A percentile compares a stretch with the other conserved stretches of the same genome.
phyloP scores from a whole-genome alignment of 2,113 vertebrate species.

The Microcebus lehilahytsara region DNA sequence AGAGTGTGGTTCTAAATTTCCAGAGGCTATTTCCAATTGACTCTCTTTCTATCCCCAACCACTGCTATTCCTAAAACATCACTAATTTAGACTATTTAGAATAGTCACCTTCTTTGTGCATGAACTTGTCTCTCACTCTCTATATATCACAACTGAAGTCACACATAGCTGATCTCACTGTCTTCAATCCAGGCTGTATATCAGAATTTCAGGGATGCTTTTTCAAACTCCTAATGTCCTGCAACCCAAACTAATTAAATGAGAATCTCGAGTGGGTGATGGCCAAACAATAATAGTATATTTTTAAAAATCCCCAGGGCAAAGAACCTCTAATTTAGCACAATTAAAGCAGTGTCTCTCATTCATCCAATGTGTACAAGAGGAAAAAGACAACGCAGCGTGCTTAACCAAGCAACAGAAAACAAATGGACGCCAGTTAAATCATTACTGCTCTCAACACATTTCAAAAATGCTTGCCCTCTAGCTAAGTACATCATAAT shows the following conservation, averaged over 20 bases:
- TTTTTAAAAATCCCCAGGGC: not conserved
- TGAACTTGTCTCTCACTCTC: not conserved
- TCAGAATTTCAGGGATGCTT: not conserved
- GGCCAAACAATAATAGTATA: not conserved
- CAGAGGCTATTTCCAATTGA: not conserved
- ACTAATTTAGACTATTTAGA: not conserved
- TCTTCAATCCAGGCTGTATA: not conserved
- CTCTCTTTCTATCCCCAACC: not conserved
- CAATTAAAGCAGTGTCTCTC: not conserved
- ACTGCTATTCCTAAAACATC: not conserved
- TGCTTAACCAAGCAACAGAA: slow-evolving; percentile 46
- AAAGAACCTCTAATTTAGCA: not conserved
- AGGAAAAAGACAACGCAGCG: not conserved
- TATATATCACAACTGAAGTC: not conserved
- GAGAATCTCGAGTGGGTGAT: not conserved
- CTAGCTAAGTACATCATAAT: slow-evolving; percentile 60
- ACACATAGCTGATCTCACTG: not conserved
- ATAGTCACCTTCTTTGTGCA: not conserved
- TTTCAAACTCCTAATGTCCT: not conserved
- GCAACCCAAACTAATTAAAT: not conserved
- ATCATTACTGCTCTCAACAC: slow-evolving; percentile 16
- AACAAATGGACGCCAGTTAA: slow-evolving; percentile 45
- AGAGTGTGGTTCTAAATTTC: not conserved
- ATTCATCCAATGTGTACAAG: not conserved
- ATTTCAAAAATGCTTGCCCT: slow-evolving; percentile 60